Conservation (phyloP, 2,888 invertebrate genomes). For the Acleris cristana region DNA sequence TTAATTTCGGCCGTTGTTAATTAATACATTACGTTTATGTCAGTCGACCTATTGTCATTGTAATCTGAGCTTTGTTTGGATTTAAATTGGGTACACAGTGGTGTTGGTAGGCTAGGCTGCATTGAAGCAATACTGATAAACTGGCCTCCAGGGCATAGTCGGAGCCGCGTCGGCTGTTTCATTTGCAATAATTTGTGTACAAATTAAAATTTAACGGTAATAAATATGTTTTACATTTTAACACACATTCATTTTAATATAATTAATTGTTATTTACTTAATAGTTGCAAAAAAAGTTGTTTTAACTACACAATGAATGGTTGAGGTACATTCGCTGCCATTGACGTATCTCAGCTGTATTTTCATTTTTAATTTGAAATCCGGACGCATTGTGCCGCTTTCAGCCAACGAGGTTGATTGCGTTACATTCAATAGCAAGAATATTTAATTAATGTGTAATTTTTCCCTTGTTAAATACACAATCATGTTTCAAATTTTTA, state of each 20-base stretch:
- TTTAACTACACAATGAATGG: background rate
- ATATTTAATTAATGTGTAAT: too few species aligned
- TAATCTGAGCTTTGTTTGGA: slow-evolving; percentile 20
- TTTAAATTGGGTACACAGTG: slow-evolving; percentile 8
- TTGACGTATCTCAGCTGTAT: slow-evolving; percentile 6
- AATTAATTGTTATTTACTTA: background rate
- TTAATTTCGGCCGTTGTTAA: slow-evolving; percentile 27
- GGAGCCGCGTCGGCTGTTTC: slow-evolving; percentile 7
- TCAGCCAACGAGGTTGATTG: background rate
- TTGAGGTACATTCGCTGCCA: background rate
- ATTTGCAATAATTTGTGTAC: slow-evolving; percentile 5
- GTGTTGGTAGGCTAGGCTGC: slow-evolving; percentile 5
- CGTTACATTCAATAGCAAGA: slow-evolving; percentile 9
- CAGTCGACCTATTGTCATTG: slow-evolving; percentile 18
- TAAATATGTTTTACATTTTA: background rate
- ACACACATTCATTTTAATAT: background rate
- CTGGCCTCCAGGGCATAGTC: slow-evolving; percentile 9
- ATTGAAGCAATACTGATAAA: slow-evolving; percentile 7
- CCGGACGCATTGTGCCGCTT: slow-evolving; percentile 16
- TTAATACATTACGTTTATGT: slow-evolving; percentile 30
- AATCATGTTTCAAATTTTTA: too few species aligned
- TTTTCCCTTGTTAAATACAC: background rate
- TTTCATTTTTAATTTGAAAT: slow-evolving; percentile 19
- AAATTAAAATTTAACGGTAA: background rate
- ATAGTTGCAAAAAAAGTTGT: background rate